Percentiles rank a stretch among this genome's conserved stretches.
Conservation (phyloP, 2,113 vertebrate genomes). For the Tauraco erythrolophus region DNA sequence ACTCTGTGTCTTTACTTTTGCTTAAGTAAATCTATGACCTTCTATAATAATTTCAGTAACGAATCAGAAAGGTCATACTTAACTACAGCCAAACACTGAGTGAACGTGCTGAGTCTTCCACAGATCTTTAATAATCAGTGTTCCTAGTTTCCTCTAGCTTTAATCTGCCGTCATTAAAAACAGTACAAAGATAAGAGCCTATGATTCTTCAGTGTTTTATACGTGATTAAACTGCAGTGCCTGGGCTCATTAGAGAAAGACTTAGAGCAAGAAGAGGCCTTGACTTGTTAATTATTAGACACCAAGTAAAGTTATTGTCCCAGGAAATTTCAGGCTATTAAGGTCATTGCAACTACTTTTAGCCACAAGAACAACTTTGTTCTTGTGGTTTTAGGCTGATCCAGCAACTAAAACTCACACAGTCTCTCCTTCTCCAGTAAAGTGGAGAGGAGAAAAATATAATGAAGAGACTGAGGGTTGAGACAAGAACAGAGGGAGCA, state of each 20-base stretch:
- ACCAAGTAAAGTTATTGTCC: neutral
- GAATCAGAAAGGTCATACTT: neutral
- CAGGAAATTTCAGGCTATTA: neutral
- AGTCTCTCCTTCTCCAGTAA: no score
- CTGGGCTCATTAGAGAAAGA: neutral
- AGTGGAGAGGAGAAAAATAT: no score
- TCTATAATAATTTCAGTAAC: neutral
- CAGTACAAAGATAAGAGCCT: rapidly evolving
- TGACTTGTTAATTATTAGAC: neutral
- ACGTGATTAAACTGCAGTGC: neutral
- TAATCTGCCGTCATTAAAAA: neutral
- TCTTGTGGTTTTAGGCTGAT: no score
- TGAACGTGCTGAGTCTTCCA: neutral
- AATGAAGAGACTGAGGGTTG: no score
- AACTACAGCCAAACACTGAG: neutral
- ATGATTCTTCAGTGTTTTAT: neutral
- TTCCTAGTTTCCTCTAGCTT: neutral
- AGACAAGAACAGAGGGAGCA: no score
- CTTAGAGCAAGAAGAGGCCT: neutral
- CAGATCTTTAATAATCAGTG: neutral
- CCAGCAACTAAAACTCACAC: no score
- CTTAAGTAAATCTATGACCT: neutral
- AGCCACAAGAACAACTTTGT: neutral
- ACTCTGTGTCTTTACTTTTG: neutral
- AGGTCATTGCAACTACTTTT: neutral